These are phyloP conservation scores for Aphrocallistes beatrix DNA, from an alignment of 37 sponge, comb jelly and placozoan genomes.

Conservation along the genomic window DNA sequence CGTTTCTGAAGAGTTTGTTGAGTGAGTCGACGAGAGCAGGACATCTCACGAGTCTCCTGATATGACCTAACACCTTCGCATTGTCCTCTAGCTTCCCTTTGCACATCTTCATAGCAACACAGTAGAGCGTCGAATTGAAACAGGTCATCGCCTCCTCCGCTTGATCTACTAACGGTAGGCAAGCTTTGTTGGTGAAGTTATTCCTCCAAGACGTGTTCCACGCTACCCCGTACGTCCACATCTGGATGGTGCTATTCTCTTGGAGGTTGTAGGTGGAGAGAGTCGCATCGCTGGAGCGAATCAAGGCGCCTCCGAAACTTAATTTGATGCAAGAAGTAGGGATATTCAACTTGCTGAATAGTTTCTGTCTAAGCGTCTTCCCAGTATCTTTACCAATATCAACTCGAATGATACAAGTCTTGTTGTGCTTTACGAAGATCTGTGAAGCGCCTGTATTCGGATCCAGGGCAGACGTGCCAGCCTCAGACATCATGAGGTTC, in stretches of 20 bases:
- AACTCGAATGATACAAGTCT: slow-evolving; percentile 9
- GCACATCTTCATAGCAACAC: background rate
- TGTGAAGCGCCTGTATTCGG: slow-evolving; percentile 15
- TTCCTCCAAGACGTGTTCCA: background rate
- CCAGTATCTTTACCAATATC: slow-evolving; percentile 13
- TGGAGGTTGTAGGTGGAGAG: slow-evolving; percentile 6
- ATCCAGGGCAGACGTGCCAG: background rate
- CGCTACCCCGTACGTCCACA: slow-evolving; percentile 9
- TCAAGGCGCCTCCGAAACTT: background rate
- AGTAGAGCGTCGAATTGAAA: slow-evolving; percentile 21
- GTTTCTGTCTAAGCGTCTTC: slow-evolving; percentile 19
- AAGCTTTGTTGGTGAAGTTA: background rate
- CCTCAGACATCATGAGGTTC: background rate
- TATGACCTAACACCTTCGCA: background rate
- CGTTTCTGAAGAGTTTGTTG: background rate
- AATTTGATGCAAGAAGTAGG: slow-evolving; percentile 16
- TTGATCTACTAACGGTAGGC: slow-evolving; percentile 18
- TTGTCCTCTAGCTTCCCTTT: background rate
- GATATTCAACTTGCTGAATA: background rate
- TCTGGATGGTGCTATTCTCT: slow-evolving; percentile 22
- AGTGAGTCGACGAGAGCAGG: slow-evolving; percentile 25
- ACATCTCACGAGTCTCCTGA: background rate
- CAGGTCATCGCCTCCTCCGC: slow-evolving; percentile 15
- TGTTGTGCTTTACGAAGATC: slow-evolving; percentile 18
- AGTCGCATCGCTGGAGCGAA: background rate